A percentile compares a stretch with the other conserved stretches of the same genome.
phyloP scores from a whole-genome alignment of 2,888 invertebrate genomes.

The Diadegma fenestrale region DNA sequence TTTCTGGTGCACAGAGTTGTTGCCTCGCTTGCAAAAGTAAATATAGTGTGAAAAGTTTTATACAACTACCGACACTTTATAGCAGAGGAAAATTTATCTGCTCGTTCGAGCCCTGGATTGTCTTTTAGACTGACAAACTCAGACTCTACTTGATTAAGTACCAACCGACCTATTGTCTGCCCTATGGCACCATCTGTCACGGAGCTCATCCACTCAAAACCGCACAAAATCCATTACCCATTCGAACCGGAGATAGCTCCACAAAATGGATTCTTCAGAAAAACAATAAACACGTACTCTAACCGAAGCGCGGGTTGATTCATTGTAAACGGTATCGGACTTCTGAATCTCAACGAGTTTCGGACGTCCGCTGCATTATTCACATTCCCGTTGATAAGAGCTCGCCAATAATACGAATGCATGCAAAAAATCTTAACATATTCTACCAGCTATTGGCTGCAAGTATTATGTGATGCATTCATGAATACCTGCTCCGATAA shows the following conservation, averaged over 20 bases:
- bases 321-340: neutral
- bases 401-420: neutral
- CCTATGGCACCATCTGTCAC: constrained; percentile 35
- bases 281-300: constrained; percentile 19
- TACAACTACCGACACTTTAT: constrained; percentile 19
- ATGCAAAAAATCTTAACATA: constrained; percentile 3
- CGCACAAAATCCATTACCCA: constrained; percentile 38
- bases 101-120: constrained; percentile 30
- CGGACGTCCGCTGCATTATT: constrained; percentile 38
- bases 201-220: constrained; percentile 19
- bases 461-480: constrained; percentile 52
- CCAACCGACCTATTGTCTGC: neutral
- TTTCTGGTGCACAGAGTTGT: neutral
- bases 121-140: constrained; percentile 17
- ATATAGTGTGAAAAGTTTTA: constrained; percentile 47
- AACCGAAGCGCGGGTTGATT: neutral
- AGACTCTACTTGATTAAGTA: constrained; percentile 47
- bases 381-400: constrained; percentile 24
- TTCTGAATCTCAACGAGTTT: neutral
- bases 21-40: neutral
- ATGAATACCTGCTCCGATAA: constrained; percentile 51
- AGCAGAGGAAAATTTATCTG: neutral
- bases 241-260: constrained; percentile 18
- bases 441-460: constrained; percentile 2
- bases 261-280: constrained; percentile 42